Evolutionary conservation across 2,113 vertebrate genomes (phyloP).

Genomic region (Formicarius rufipectus): DNA sequence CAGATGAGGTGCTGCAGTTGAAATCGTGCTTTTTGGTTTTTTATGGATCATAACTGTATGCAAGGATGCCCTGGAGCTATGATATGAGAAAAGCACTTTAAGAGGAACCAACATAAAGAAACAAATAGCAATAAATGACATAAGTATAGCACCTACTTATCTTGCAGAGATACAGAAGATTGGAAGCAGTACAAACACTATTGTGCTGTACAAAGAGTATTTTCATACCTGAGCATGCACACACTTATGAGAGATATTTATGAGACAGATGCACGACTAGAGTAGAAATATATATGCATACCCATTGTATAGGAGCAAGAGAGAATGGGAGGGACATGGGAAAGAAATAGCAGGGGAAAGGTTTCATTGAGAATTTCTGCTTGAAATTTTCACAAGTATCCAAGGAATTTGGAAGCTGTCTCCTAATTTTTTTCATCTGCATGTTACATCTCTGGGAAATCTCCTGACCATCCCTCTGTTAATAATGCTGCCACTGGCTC

Average conservation of each 20-base stretch:
- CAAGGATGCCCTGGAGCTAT: constrained; percentile 63
- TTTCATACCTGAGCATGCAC: constrained; percentile 35
- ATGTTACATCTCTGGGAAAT: background rate
- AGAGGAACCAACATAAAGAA: constrained; percentile 65
- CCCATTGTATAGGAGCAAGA: background rate
- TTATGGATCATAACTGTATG: constrained; percentile 56
- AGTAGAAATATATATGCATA: constrained; percentile 8
- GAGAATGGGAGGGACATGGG: background rate
- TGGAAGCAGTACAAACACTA: constrained; percentile 58
- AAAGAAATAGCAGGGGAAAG: background rate
- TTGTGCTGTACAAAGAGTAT: constrained; percentile 19
- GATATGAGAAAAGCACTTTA: constrained; percentile 56
- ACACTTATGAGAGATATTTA: constrained; percentile 31
- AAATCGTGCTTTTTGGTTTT: constrained; percentile 50
- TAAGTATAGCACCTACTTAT: constrained; percentile 56
- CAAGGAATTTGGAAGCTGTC: background rate
- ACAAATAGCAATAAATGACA: constrained; percentile 71
- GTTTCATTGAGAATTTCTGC: background rate
- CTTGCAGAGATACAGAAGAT: constrained; percentile 55
- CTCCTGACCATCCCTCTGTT: background rate
- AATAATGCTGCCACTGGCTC: background rate
- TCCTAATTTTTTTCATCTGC: background rate
- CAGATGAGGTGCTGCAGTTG: constrained; percentile 58
- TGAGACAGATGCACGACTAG: constrained; percentile 12
- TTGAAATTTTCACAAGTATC: background rate